These are phyloP conservation scores for Papilio glaucus DNA, from an alignment of 1,140 invertebrate genomes.

Conservation along the genomic window DNA sequence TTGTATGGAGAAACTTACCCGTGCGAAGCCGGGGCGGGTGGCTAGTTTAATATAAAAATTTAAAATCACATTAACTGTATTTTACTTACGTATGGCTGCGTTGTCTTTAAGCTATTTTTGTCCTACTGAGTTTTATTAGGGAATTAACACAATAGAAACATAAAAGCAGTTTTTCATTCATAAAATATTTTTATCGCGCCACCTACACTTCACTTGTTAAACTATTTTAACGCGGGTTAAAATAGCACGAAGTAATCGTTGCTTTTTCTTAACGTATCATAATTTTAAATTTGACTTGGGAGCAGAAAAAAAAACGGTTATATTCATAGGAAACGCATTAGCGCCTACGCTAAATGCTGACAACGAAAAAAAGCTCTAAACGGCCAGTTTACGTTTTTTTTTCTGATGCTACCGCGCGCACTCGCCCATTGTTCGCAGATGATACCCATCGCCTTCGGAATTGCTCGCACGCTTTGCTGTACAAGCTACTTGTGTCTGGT, in stretches of 20 bases:
- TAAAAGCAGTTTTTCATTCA: conserved; percentile 17
- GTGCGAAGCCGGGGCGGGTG: too few species aligned
- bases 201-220: conserved; percentile 9
- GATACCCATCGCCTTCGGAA: conserved; percentile 50
- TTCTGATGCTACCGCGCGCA: conserved; percentile 45
- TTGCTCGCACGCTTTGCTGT: conserved; percentile 46
- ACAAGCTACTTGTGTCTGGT: conserved; percentile 26
- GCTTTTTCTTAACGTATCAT: conserved; percentile 5
- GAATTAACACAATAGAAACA: conserved; percentile 10
- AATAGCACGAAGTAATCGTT: neutral
- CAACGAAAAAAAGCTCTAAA: conserved; percentile 41
- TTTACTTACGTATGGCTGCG: neutral
- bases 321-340: conserved; percentile 19
- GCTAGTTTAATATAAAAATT: too few species aligned
- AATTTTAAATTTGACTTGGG: conserved; percentile 4
- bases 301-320: neutral
- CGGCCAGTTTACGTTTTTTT: conserved; percentile 46
- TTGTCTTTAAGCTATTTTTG: neutral
- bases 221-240: neutral
- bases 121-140: neutral
- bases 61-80: neutral
- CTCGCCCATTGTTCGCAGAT: conserved; percentile 50
- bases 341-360: conserved; percentile 12
- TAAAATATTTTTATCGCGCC: conserved; percentile 19
- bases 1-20: too few species aligned